Base-by-base conservation (phyloP, 2,797 vertebrate genomes). In the Paratrypauchen microcephalus region DNA sequence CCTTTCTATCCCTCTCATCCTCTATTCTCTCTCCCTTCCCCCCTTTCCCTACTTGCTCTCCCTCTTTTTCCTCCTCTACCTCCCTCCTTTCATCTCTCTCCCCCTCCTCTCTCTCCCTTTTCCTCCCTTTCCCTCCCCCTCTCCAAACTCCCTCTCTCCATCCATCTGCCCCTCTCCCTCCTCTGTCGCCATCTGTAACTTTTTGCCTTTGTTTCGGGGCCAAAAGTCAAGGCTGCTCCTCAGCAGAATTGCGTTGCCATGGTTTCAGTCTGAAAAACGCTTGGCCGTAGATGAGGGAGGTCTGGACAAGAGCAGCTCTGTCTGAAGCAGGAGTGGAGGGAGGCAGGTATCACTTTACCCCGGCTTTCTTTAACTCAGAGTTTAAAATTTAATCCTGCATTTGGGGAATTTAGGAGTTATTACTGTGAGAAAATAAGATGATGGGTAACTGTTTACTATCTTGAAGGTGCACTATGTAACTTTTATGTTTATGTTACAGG, bases 241-340 rank as follows among this genome's bases (percentile, higher is more conserved):
- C 80, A 83, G 68, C 8, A 82, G 81, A 82, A 74, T 76, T 77
- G 80, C 57, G 92, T 94, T 91, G 83, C 90, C 87, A 93, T 92
- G 89, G 92, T 84, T 84, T 78, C 73, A 1, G 75, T 61, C 58
- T 73, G 21, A 7, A 39, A 60, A 70, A 77, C 76, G 72, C 71
- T 60, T 68, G 85, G 81, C 80, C 80, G 83, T 69, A 74, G 77
- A 83, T 80, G 69, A 70, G 67, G 58, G 72, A 77, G 78, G 81
- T 86, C 73, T 75, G 75, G 74, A 93, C 92, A 93, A 93, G 81
- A 78, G 80, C 76, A 77, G 73, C 87, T 87, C 87, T 93, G 91
- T 93, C 13, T 45, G 41, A 41, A 13, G 69, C 71, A 72, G 45
- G 41, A 77, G 50, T 66, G 56, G 65, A 41, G 24, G 62, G 67